These are phyloP conservation scores for Hiodon tergisus DNA, from an alignment of 2,113 vertebrate species.

Conservation along the genomic window DNA sequence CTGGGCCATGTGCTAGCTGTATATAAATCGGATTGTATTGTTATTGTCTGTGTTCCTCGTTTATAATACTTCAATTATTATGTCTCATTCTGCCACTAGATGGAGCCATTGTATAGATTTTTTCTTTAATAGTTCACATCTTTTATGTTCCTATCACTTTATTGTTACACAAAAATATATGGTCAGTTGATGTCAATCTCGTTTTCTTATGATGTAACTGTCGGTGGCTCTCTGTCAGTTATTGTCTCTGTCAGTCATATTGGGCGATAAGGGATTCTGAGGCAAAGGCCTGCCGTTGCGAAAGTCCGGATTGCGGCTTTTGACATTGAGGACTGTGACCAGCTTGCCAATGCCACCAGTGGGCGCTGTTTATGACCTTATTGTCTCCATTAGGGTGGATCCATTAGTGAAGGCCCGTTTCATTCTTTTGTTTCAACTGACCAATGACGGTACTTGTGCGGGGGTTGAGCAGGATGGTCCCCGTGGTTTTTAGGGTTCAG, in stretches of 20 bases:
- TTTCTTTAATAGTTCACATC: conserved; percentile 16
- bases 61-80: not conserved
- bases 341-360: too few relatives aligned
- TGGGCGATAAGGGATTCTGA: too few relatives aligned
- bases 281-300: too few relatives aligned
- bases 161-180: not conserved
- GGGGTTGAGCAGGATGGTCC: not conserved
- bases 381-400: too few relatives aligned
- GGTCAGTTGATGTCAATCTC: not conserved
- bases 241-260: too few relatives aligned
- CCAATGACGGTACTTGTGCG: not conserved
- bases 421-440: conserved; percentile 6
- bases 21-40: not conserved
- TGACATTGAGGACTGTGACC: too few relatives aligned
- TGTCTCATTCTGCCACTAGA: conserved; percentile 46
- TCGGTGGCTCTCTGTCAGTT: too few relatives aligned
- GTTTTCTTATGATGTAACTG: too few relatives aligned
- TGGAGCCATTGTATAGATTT: conserved; percentile 45
- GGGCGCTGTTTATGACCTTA: too few relatives aligned
- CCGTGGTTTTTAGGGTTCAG: conserved; percentile 3
- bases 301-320: too few relatives aligned
- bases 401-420: not conserved
- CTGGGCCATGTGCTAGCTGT: not conserved
- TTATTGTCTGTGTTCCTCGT: not conserved
- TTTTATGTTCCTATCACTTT: not conserved